These are phyloP conservation scores for Archips crataeganus DNA, from an alignment of 2,888 invertebrate genomes.

Conservation along the genomic window DNA sequence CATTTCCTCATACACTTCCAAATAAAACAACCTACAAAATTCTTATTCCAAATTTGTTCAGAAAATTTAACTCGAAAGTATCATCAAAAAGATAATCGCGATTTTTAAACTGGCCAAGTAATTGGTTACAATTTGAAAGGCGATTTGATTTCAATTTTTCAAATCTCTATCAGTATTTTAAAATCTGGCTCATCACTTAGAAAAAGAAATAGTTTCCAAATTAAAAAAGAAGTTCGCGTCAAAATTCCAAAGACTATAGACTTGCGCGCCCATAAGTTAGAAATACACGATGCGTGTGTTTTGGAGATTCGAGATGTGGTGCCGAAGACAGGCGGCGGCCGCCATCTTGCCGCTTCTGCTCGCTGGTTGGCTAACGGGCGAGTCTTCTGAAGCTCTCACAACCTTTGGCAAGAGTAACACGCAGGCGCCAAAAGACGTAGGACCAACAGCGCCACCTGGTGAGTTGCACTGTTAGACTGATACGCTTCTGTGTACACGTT, in stretches of 20 bases:
- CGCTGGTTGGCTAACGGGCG: slow-evolving; percentile 74
- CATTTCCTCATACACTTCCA: not conserved
- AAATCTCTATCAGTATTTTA: slow-evolving; percentile 7
- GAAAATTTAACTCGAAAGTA: not conserved
- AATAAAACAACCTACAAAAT: not conserved
- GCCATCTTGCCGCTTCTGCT: slow-evolving; percentile 73
- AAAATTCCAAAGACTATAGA: slow-evolving; percentile 33
- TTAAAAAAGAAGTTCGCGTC: slow-evolving; percentile 9
- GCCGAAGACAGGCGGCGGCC: slow-evolving; percentile 69
- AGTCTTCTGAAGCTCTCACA: slow-evolving; percentile 87
- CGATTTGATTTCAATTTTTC: slow-evolving; percentile 25
- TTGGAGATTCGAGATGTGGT: slow-evolving; percentile 78
- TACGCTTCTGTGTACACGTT: slow-evolving; percentile 15
- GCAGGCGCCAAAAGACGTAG: slow-evolving; percentile 83
- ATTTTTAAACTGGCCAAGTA: not conserved
- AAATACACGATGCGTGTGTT: slow-evolving; percentile 66
- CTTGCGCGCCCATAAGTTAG: slow-evolving; percentile 41
- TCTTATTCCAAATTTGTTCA: slow-evolving; percentile 7
- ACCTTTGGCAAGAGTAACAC: slow-evolving; percentile 90
- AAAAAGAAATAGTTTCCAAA: slow-evolving; percentile 10
- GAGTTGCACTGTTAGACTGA: slow-evolving; percentile 55
- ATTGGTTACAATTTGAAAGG: slow-evolving; percentile 35
- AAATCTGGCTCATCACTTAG: slow-evolving; percentile 22
- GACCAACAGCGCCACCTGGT: slow-evolving; percentile 87
- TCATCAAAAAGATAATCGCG: not conserved